Percentiles rank a stretch among this genome's conserved stretches.
These are phyloP conservation scores for Neopelma chrysocephalum DNA, from an alignment of 2,797 vertebrate genomes.

Conservation along the genomic window DNA sequence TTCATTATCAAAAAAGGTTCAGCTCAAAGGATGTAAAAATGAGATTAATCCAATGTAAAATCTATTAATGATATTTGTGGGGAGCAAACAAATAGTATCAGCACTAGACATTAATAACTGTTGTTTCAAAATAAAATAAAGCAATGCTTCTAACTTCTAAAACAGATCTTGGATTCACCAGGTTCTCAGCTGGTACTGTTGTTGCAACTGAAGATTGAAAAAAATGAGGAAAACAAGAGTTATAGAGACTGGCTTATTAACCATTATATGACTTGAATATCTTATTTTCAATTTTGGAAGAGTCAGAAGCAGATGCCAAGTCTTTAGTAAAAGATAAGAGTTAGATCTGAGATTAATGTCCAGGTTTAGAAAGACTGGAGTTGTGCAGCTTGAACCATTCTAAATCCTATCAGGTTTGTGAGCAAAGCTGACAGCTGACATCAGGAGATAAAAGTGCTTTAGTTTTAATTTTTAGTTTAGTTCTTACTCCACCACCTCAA, in stretches of 20 bases:
- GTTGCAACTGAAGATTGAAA: not conserved
- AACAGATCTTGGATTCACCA: not conserved
- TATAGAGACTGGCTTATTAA: not conserved
- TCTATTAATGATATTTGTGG: not conserved
- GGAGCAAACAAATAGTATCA: not conserved
- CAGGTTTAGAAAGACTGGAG: not conserved
- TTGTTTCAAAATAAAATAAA: not conserved
- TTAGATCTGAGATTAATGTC: not conserved
- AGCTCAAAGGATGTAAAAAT: not conserved
- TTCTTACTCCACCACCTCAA: not conserved
- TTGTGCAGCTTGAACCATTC: not conserved
- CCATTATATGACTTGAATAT: not conserved
- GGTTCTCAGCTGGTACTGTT: not conserved
- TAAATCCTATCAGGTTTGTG: conserved; percentile 16
- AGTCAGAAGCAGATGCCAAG: not conserved
- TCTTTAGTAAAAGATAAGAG: conserved; percentile 30
- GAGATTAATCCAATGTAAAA: not conserved
- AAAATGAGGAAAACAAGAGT: not conserved
- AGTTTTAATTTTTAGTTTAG: conserved; percentile 21
- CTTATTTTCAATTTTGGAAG: not conserved
- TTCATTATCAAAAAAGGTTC: not conserved
- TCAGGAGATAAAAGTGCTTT: conserved; percentile 1
- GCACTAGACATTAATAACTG: not conserved
- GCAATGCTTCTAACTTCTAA: not conserved
- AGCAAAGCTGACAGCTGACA: conserved; percentile 37